Base-by-base conservation (phyloP, 2,113 vertebrate genomes). In the Hucho hucho region DNA sequence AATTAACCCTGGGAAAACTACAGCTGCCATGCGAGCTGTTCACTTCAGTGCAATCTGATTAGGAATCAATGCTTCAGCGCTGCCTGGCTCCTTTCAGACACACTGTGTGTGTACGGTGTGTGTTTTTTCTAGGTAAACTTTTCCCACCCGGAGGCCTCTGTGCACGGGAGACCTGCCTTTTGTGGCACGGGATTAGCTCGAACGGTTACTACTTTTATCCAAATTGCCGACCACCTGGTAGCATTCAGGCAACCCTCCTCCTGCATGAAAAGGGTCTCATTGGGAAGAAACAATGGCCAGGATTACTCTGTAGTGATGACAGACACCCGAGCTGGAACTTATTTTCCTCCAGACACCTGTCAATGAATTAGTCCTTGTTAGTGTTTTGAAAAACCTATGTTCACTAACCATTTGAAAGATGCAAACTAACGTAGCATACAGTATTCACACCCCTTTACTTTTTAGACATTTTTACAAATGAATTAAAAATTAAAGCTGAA, bases 1-100 rank as follows among this genome's bases (percentile, higher is more conserved):
- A 98, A 99, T 99, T 99, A 99, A 99, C 97, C 97, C 97, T 99
- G 97, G 97, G 97, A 98, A 98, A 97, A 98, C 96, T 98, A 98
- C 97, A 99, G 97, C 97, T 99, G 97, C 97, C 96, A 93, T 96
- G 94, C 96, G 96, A 94, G 97, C 97, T 99, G 96, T 97, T 98
- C 96, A 97, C 97, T 98, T 98, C 95, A 94, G 94, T 94, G 95
- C 95, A 95, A 98, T 97, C 96, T 98, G 96, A 98, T 98, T 99
- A 97, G 95, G 95, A 98, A 98, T 99, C 97, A 97, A 94, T 43
- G 95, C 96, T 96, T 95, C 95, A 96, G 90, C 92, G 94, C 49
- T 53, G 49, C 94, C 93, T 94, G 94, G 96, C 94, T 96, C 95
- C 95, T 95, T 93, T 92, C 94, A 94, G 12, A 18, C 16, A 43